Conservation (phyloP, 2,888 invertebrate species). For the Sepiola atlantica region DNA sequence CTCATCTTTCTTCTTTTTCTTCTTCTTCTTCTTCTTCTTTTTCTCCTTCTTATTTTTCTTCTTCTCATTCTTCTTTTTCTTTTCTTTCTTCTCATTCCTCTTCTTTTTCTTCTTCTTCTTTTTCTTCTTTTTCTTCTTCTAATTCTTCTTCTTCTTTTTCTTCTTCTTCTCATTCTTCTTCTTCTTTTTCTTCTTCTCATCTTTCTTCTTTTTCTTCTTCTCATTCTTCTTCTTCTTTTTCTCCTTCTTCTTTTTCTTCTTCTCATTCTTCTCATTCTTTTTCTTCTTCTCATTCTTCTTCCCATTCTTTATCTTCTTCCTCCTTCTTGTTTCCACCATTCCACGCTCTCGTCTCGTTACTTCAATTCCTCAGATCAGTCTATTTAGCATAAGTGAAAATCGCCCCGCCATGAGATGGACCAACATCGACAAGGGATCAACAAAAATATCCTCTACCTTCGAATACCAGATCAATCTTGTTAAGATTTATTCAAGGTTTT, state of each 20-base stretch:
- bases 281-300: background rate
- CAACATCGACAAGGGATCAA: background rate
- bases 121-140: too few species aligned
- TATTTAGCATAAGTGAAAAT: background rate
- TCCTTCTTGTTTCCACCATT: background rate
- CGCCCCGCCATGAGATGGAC: background rate
- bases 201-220: background rate
- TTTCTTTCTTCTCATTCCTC: too few species aligned
- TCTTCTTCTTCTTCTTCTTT: too few species aligned
- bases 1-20: background rate
- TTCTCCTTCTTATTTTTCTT: background rate
- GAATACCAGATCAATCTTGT: background rate
- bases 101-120: background rate
- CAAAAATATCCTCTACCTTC: background rate
- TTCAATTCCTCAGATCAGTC: background rate
- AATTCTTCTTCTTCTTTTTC: background rate
- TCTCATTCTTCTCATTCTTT: background rate
- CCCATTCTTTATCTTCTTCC: background rate
- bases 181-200: too few species aligned
- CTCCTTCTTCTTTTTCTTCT: background rate
- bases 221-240: background rate
- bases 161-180: background rate
- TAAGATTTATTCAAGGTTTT: background rate
- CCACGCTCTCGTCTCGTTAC: background rate
- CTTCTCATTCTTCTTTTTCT: background rate